Percentiles rank a stretch among this genome's conserved stretches.
phyloP scores from a whole-genome alignment of 2,888 invertebrate genomes.

The Neoscelio sp. region DNA sequence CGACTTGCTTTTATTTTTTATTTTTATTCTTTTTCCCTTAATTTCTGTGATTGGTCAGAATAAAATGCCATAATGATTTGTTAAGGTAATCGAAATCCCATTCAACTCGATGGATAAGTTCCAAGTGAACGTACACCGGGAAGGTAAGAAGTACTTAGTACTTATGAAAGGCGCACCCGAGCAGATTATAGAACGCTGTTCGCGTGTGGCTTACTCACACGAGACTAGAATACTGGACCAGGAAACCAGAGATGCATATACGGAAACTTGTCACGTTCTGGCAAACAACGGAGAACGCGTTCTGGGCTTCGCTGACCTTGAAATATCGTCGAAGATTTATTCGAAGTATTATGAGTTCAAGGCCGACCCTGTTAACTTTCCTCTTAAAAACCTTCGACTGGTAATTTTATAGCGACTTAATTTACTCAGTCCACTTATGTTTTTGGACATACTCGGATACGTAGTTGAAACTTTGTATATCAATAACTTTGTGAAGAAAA shows the following conservation, averaged over 20 bases:
- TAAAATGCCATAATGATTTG: conserved; percentile 1
- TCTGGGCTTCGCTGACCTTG: conserved; percentile 86
- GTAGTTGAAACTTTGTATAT: too few relatives aligned
- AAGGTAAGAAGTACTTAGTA: conserved; percentile 85
- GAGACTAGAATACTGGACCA: conserved; percentile 83
- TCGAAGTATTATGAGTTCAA: conserved; percentile 83
- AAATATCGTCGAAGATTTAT: conserved; percentile 83
- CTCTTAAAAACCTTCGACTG: conserved; percentile 84
- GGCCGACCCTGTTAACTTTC: conserved; percentile 84
- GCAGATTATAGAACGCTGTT: conserved; percentile 87
- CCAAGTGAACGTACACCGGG: conserved; percentile 88
- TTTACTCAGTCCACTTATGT: too few relatives aligned
- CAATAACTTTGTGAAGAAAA: too few relatives aligned
- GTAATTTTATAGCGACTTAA: conserved; percentile 64
- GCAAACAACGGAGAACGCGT: conserved; percentile 77
- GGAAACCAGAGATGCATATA: conserved; percentile 83
- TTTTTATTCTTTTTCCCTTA: too few relatives aligned
- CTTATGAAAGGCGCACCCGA: conserved; percentile 92
- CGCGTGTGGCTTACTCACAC: conserved; percentile 84
- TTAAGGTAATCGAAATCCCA: conserved; percentile 85
- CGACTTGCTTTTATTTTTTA: too few relatives aligned
- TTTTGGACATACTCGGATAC: too few relatives aligned
- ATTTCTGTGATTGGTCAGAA: too few relatives aligned
- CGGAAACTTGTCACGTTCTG: conserved; percentile 72
- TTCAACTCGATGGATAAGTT: conserved; percentile 89